A percentile compares a stretch with the other conserved stretches of the same genome.
phyloP scores from a whole-genome alignment of 1,140 invertebrate species.

The Sweltsa coloradensis region DNA sequence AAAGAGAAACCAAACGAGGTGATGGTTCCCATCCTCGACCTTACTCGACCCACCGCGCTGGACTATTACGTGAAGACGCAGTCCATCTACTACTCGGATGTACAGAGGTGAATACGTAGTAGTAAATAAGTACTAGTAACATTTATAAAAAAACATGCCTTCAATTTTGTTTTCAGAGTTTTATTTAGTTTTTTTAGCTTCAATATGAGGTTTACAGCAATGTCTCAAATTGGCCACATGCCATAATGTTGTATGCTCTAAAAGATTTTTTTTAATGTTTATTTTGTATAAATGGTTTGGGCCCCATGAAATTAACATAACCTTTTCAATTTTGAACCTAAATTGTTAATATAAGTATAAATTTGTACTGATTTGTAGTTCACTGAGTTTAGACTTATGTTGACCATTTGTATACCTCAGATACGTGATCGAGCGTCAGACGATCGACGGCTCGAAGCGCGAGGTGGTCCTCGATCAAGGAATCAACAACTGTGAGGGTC shows the following conservation, averaged over 20 bases:
- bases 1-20: slow-evolving; percentile 32
- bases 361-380: background rate
- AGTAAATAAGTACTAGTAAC: too few relatives aligned
- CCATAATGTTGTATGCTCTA: too few relatives aligned
- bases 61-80: slow-evolving; percentile 52
- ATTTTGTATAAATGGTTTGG: too few relatives aligned
- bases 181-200: too few relatives aligned
- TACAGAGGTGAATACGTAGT: slow-evolving; percentile 35
- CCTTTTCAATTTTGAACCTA: background rate
- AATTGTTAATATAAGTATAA: background rate
- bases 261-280: too few relatives aligned
- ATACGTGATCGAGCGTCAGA: slow-evolving; percentile 35
- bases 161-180: too few relatives aligned
- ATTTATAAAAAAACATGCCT: too few relatives aligned
- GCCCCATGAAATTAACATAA: too few relatives aligned
- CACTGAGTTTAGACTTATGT: too few relatives aligned
- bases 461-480: slow-evolving; percentile 31
- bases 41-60: slow-evolving; percentile 45
- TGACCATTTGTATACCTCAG: slow-evolving; percentile 22
- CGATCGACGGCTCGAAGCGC: slow-evolving; percentile 26
- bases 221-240: too few relatives aligned
- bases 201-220: too few relatives aligned
- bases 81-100: slow-evolving; percentile 57
- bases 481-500: slow-evolving; percentile 46
- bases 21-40: slow-evolving; percentile 51